These are phyloP conservation scores for Centropristis striata DNA, from an alignment of 2,113 vertebrate species.

Conservation along the genomic window DNA sequence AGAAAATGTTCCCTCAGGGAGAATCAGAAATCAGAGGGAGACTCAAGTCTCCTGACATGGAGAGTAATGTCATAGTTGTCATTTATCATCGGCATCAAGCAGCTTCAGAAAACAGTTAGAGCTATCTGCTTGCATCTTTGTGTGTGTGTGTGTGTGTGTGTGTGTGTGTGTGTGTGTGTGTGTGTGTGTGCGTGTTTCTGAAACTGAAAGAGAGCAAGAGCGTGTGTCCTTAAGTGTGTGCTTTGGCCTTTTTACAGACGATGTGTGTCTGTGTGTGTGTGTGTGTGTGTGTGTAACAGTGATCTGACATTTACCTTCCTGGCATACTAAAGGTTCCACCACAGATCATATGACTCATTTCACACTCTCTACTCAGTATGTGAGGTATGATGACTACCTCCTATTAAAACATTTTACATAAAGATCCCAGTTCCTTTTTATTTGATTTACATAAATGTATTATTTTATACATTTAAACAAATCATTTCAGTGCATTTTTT, in stretches of 20 bases:
- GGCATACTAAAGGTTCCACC: slow-evolving; percentile 31
- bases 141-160: slow-evolving; percentile 17
- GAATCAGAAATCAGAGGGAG: slow-evolving; percentile 1
- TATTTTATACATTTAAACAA: background rate
- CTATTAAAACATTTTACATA: background rate
- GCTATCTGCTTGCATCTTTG: slow-evolving; percentile 1
- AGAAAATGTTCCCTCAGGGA: slow-evolving; percentile 10
- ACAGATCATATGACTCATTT: slow-evolving; percentile 36
- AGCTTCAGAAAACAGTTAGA: background rate
- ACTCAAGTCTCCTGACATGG: background rate
- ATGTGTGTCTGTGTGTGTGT: slow-evolving; percentile 14
- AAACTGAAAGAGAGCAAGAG: background rate
- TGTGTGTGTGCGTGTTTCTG: slow-evolving; percentile 3
- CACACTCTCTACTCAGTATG: background rate
- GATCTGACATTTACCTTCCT: slow-evolving; percentile 51
- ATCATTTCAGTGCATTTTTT: too few relatives aligned
- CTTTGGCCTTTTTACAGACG: slow-evolving; percentile 14
- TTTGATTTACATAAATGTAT: background rate
- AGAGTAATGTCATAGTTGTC: slow-evolving; percentile 29
- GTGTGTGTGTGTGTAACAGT: slow-evolving; percentile 17
- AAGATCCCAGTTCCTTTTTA: background rate
- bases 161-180: slow-evolving; percentile 18
- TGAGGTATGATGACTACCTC: background rate
- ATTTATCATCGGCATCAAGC: slow-evolving; percentile 21
- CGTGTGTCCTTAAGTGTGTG: background rate